Evolutionary conservation across 2,797 vertebrate species (phyloP).

Genomic region (Cuniculus paca): DNA sequence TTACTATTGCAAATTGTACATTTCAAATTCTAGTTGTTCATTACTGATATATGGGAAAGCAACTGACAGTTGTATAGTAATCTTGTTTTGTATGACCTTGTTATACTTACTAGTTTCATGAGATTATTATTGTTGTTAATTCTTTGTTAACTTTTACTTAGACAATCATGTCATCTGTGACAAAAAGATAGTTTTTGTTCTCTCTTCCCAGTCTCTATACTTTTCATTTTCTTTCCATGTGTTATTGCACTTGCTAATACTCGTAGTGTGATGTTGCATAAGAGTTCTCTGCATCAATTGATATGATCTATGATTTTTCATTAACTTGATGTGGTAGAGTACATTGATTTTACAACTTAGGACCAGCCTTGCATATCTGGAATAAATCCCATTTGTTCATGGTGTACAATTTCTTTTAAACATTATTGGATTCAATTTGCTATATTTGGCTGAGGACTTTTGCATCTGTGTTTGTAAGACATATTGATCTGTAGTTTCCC

Average conservation of each 20-base stretch:
- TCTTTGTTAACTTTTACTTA: slow-evolving; percentile 1
- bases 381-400: slow-evolving; percentile 19
- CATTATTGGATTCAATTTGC: slow-evolving; percentile 31
- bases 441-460: slow-evolving; percentile 44
- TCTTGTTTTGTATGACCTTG: not conserved
- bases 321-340: not conserved
- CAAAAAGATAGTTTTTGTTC: slow-evolving; percentile 31
- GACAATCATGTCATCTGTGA: not conserved
- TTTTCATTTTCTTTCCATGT: slow-evolving; percentile 31
- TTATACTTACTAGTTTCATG: not conserved
- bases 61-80: slow-evolving; percentile 42
- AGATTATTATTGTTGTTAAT: not conserved
- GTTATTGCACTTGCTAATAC: not conserved
- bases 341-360: slow-evolving; percentile 46
- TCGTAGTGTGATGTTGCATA: not conserved
- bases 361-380: slow-evolving; percentile 4
- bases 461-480: slow-evolving; percentile 20
- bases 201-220: not conserved
- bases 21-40: slow-evolving; percentile 34
- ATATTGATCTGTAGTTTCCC: not conserved
- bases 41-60: not conserved
- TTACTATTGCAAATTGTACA: not conserved
- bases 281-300: not conserved
- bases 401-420: not conserved
- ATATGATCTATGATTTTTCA: slow-evolving; percentile 6